Evolutionary conservation across 2,888 invertebrate genomes (phyloP), one percentile per base, ranked within the genome.

Genomic region (Ceramica pisi): DNA sequence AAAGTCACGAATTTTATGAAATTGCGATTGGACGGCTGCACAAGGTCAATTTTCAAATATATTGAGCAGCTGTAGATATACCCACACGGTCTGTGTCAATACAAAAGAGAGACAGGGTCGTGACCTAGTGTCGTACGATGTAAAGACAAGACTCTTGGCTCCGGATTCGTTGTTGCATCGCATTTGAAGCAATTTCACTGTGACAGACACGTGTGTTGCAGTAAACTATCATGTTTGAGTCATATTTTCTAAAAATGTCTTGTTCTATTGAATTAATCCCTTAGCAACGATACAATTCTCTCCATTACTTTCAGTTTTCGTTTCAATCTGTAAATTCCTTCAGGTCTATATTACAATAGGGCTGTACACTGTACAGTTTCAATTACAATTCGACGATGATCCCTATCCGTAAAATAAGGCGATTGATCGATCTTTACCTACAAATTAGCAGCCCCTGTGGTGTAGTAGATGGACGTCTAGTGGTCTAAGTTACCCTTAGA

Each of bases 1-100:
- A 44, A 41, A 46, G 46, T 51, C 38, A 48, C 50, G 41, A 23
- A 53, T 78, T 72, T 72, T 55, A 73, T 66, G 46, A 79, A 61
- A 72, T 48, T 62, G 51, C n/a, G 56, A 46, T 19, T 48, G 21
- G 26, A 50, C 51, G 66, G 46, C 41, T 72, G 21, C 21, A 50
- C 80, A 63, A 77, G 75, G 67, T 55, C 75, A 63, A n/a, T 75
- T 75, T 80, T 53, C 8, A 74, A 67, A 73, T 55, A 50, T 53
- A 41, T 26, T 44, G 57, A 66, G 26, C 67, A 57, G 57, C 61
- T 73, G 60, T 35, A 56, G 50, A 38, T 57, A 38, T 48, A 63
- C 50, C 59, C 41, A 80, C 65, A 73, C n/a, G 14, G 10, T 44
- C 69, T 57, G 50, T 72, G 53, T 67, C 62, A 59, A 64, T 55